phyloP scores from a whole-genome alignment of 2,888 invertebrate genomes.

The Ormyrus nitidulus region DNA sequence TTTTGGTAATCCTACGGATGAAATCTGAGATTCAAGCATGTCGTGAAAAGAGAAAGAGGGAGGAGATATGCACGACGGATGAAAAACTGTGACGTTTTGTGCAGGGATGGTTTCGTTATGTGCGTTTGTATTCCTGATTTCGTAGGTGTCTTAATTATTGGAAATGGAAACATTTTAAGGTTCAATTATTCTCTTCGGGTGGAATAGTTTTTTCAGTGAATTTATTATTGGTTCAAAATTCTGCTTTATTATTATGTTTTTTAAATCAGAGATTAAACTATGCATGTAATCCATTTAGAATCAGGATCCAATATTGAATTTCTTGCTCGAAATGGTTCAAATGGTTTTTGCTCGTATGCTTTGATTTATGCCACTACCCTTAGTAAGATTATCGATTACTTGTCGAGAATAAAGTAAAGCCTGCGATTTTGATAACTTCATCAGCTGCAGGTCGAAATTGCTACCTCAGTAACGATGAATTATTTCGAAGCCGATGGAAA shows the following conservation, averaged over 20 bases:
- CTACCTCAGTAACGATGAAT: constrained; percentile 24
- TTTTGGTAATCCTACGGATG: not conserved
- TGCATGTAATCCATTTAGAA: no score
- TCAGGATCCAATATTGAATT: not conserved
- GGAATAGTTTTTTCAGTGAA: no score
- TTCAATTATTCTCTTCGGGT: no score
- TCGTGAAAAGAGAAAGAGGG: not conserved
- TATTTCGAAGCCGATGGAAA: not conserved
- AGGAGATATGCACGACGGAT: no score
- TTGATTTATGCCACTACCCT: constrained; percentile 23
- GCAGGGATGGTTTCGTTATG: no score
- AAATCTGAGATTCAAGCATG: not conserved
- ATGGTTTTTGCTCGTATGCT: not conserved
- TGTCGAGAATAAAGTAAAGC: constrained; percentile 16
- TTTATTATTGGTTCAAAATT: no score
- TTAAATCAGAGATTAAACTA: no score
- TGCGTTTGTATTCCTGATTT: no score
- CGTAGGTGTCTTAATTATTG: no score
- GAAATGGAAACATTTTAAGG: no score
- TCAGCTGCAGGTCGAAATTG: constrained; percentile 25
- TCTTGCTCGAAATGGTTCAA: not conserved
- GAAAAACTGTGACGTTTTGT: no score
- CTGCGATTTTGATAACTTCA: constrained; percentile 40
- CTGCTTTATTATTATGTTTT: no score
- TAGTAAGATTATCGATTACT: constrained; percentile 34